Evolutionary conservation across 2,113 vertebrate species (phyloP).

Genomic region (Chaetops frenatus): DNA sequence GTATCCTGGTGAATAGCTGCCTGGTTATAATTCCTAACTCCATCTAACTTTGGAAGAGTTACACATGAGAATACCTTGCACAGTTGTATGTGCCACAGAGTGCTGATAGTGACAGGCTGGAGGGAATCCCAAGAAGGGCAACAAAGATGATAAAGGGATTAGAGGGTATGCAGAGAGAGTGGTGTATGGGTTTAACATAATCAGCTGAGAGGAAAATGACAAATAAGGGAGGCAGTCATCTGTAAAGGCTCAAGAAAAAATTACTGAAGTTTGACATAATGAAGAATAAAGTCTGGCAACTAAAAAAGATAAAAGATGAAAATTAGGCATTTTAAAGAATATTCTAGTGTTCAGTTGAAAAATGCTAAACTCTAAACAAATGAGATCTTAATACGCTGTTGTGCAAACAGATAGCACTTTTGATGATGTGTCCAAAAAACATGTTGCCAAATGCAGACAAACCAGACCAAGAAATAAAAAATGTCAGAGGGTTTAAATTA

Average conservation of each 20-base stretch:
- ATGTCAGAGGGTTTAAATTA: neutral
- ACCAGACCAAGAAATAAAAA: neutral
- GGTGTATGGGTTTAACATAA: constrained; percentile 44
- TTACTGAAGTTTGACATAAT: constrained; percentile 8
- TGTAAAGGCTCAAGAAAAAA: constrained; percentile 26
- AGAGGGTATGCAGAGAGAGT: neutral
- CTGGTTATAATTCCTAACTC: neutral
- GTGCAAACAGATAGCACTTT: neutral
- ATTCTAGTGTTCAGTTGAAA: neutral
- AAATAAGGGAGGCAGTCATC: neutral
- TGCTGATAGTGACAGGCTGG: neutral
- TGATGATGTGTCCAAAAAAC: neutral
- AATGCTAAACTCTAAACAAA: neutral
- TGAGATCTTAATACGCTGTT: neutral
- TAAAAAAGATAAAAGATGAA: neutral
- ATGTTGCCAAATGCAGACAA: neutral
- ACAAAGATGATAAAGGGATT: constrained; percentile 37
- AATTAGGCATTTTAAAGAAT: neutral
- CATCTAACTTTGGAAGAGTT: neutral
- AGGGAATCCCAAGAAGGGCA: constrained; percentile 39
- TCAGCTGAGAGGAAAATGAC: neutral
- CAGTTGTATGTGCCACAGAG: neutral
- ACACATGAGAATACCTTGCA: neutral
- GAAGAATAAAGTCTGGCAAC: neutral
- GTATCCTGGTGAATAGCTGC: neutral